Conservation (phyloP, 2,113 vertebrate species). For the Electrona antarctica region DNA sequence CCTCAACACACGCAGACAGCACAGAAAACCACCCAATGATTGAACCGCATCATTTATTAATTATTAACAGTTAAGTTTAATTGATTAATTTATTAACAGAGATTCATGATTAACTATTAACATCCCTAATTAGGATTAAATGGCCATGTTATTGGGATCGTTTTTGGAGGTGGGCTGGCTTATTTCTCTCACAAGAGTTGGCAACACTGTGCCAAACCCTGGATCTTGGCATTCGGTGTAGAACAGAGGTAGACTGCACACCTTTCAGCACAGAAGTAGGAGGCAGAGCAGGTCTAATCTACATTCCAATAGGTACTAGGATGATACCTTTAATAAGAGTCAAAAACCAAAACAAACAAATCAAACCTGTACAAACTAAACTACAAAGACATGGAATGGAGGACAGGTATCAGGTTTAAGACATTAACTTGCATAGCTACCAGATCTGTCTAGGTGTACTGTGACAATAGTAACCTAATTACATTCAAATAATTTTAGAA, state of each 20-base stretch:
- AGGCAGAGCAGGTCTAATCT: constrained; percentile 43
- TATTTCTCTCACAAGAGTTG: too few relatives aligned
- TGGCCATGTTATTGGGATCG: too few relatives aligned
- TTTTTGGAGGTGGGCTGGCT: too few relatives aligned
- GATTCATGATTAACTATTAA: too few relatives aligned
- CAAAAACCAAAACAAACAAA: constrained; percentile 27
- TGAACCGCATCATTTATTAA: too few relatives aligned
- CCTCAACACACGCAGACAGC: too few relatives aligned
- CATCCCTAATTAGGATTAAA: too few relatives aligned
- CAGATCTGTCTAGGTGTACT: constrained; percentile 22
- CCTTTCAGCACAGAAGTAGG: constrained; percentile 21
- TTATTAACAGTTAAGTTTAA: too few relatives aligned
- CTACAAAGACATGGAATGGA: constrained; percentile 29
- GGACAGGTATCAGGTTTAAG: constrained; percentile 48
- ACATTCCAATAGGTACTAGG: constrained; percentile 31
- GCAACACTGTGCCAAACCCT: background rate
- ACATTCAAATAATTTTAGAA: constrained; percentile 5
- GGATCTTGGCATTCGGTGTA: constrained; percentile 10
- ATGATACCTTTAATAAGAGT: background rate
- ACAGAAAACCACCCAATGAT: too few relatives aligned
- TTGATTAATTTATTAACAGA: too few relatives aligned
- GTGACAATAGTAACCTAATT: constrained; percentile 26
- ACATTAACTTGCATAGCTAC: constrained; percentile 41
- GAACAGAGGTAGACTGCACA: constrained; percentile 4
- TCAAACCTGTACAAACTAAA: constrained; percentile 38